Conservation (phyloP, 2,797 vertebrate genomes). For the Miopithecus talapoin region DNA sequence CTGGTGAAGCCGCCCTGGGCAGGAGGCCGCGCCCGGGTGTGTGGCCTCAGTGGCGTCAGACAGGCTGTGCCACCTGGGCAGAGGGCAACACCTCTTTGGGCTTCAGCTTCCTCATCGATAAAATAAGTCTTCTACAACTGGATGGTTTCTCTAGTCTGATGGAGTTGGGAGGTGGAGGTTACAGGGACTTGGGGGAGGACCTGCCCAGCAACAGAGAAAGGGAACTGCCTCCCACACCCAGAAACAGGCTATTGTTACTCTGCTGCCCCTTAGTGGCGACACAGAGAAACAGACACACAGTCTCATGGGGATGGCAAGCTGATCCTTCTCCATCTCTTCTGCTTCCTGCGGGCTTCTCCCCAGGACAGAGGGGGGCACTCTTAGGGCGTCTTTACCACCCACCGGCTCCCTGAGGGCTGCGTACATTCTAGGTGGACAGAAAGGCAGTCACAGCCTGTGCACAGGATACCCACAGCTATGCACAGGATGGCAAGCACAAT, state of each 20-base stretch:
- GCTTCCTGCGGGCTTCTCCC: not conserved
- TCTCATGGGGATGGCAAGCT: not conserved
- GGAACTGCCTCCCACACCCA: rapidly evolving
- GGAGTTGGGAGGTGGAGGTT: not conserved
- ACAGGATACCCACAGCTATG: not conserved
- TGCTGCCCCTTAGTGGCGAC: constrained; percentile 61
- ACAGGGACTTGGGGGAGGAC: not conserved
- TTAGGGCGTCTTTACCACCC: not conserved
- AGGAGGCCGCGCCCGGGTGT: not conserved
- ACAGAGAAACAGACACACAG: not conserved
- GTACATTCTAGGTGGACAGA: not conserved
- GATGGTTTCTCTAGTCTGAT: not conserved
- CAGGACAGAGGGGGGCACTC: not conserved
- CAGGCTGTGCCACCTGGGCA: not conserved
- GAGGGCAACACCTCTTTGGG: not conserved
- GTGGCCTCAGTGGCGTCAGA: not conserved
- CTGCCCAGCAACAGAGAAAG: not conserved
- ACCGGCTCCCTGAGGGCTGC: not conserved
- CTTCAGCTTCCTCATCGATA: not conserved
- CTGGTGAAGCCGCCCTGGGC: not conserved
- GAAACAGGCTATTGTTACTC: not conserved
- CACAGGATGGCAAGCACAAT: not conserved
- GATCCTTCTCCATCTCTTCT: not conserved
- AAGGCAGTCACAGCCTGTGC: not conserved
- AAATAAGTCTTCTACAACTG: not conserved